A percentile compares a stretch with the other conserved stretches of the same genome.
phyloP scores from a whole-genome alignment of 2,797 vertebrate genomes.

The Brachyalestes nurse region DNA sequence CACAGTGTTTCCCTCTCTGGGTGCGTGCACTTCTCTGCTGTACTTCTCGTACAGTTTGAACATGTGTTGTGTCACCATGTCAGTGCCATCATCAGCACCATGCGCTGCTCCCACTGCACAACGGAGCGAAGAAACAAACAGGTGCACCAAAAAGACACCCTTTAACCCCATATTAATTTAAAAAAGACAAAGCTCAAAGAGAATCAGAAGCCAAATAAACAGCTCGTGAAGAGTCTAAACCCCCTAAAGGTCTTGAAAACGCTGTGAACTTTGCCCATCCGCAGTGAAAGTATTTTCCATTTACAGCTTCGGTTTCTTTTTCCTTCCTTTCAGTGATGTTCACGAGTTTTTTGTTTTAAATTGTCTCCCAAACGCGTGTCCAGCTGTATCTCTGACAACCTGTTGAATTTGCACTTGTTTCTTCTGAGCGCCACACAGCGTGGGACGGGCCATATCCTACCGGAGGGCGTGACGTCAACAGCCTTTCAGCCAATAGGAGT shows the following conservation, averaged over 20 bases:
- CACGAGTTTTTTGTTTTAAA: neutral
- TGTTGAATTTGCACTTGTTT: slow-evolving; percentile 68
- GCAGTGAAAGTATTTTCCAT: slow-evolving; percentile 5
- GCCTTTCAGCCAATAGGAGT: slow-evolving; percentile 70
- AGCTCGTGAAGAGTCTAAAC: neutral
- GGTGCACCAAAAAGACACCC: slow-evolving; percentile 61
- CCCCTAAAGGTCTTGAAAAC: neutral
- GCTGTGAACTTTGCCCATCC: neutral
- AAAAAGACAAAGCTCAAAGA: slow-evolving; percentile 31
- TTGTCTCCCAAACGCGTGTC: slow-evolving; percentile 4
- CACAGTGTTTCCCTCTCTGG: slow-evolving; percentile 88
- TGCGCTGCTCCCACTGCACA: slow-evolving; percentile 51
- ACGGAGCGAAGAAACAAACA: slow-evolving; percentile 61
- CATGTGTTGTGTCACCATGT: slow-evolving; percentile 88
- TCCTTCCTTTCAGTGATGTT: slow-evolving; percentile 9
- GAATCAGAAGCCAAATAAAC: neutral
- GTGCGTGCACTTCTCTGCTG: slow-evolving; percentile 79
- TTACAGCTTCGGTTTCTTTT: neutral
- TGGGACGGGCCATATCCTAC: slow-evolving; percentile 60
- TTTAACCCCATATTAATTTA: slow-evolving; percentile 64
- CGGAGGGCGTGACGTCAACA: slow-evolving; percentile 71
- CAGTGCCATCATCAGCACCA: slow-evolving; percentile 60
- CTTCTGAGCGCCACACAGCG: slow-evolving; percentile 66
- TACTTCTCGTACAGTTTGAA: slow-evolving; percentile 90
- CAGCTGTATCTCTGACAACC: slow-evolving; percentile 33